Evolutionary conservation across 1,140 invertebrate genomes (phyloP).

Genomic region (Capitella teleta): DNA sequence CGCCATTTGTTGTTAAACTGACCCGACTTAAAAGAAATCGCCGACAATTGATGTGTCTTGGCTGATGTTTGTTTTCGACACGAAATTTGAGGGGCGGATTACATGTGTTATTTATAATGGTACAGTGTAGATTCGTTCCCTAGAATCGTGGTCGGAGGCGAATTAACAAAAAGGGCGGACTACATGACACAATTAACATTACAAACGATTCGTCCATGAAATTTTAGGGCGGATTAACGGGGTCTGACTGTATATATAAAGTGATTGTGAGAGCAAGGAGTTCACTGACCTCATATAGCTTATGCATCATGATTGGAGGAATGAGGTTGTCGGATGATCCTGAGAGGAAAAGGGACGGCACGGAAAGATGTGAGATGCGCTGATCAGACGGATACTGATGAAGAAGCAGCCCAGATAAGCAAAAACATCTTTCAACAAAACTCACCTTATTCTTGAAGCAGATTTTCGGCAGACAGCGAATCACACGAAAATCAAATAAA

Average conservation of each 20-base stretch:
- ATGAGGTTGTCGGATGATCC: conserved; percentile 67
- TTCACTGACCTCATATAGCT: conserved; percentile 49
- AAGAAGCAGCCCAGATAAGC: neutral
- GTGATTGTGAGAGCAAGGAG: no score
- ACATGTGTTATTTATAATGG: no score
- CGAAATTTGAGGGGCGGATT: neutral
- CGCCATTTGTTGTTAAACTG: no score
- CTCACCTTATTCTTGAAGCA: conserved; percentile 33
- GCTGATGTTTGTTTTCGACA: no score
- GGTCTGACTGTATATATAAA: neutral
- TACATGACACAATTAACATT: no score
- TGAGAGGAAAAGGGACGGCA: conserved; percentile 40
- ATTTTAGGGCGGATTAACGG: no score
- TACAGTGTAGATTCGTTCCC: no score
- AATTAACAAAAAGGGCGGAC: neutral
- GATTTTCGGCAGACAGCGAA: conserved; percentile 23
- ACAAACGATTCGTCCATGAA: no score
- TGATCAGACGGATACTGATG: conserved; percentile 25
- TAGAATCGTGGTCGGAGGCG: no score
- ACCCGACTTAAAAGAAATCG: no score
- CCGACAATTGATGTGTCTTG: no score
- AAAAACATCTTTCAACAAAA: no score
- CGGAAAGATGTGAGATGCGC: conserved; percentile 18
- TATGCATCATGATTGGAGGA: conserved; percentile 71
- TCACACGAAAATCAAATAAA: conserved; percentile 20